Base-by-base conservation (phyloP, 2,113 vertebrate genomes). In the Passerina amoena region DNA sequence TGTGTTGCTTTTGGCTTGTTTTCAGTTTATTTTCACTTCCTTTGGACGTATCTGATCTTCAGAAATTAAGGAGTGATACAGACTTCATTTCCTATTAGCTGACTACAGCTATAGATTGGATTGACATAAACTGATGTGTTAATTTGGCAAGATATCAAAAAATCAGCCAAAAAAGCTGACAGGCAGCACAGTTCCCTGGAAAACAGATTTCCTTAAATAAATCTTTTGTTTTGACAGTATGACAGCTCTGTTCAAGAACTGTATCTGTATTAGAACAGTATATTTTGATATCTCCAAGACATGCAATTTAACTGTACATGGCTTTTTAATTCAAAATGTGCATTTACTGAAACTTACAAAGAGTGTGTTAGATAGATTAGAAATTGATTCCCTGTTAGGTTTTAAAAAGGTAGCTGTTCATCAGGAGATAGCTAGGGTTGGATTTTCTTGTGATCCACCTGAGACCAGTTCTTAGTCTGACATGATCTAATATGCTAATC, bases 151-250 rank as follows among this genome's bases (percentile, higher is more conserved):
- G 47, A 75, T 86, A 83, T 9, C 45, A 89, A 84, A 85, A 88
- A 83, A 65, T 13, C 33, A 79, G 53, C 23, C 33, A 40, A 44
- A 84, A 88, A 86, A 76, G 31, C 56, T 89, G 86, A 64, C 50
- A 78, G 47, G 72, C 35, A 84, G 33, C 65, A 78, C 15, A 19
- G 51, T 9, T 91, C 70, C 53, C 51, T 72, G 57, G 19, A 90
- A 95, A 94, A 91, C 12, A 88, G 42, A 81, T 82, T 93, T 96
- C 59, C 61, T 69, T 68, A 81, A 78, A 91, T 94, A 91, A 71
- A 56, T 42, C 47, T 89, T 83, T 84, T 92, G 38, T 89, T 95
- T 89, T 82, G 86, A 95, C 69, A 92, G 48, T 7, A 50, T 84
- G 88, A 94, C 61, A 87, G 69, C 20, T 72, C 83, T 82, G 37